Conservation (phyloP, 2,113 vertebrate genomes). For the Scatophagus argus region DNA sequence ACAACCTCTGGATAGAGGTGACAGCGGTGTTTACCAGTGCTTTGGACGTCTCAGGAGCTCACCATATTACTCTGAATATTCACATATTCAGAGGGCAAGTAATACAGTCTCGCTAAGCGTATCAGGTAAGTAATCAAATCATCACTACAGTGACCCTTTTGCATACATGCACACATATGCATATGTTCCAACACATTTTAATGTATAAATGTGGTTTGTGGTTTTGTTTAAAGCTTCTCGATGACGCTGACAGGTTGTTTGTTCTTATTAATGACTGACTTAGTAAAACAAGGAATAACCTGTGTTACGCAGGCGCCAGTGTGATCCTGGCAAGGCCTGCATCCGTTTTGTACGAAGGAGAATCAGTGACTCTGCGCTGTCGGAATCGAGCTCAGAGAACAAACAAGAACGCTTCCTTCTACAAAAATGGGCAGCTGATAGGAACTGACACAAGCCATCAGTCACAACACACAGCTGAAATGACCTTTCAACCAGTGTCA, state of each 20-base stretch:
- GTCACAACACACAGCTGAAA: neutral
- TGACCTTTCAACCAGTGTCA: neutral
- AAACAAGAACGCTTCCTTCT: neutral
- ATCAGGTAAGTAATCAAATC: neutral
- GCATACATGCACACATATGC: too few relatives aligned
- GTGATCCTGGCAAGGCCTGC: slow-evolving; percentile 6
- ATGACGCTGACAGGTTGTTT: too few relatives aligned
- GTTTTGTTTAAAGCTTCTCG: too few relatives aligned
- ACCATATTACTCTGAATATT: accelerated
- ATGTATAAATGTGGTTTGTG: too few relatives aligned
- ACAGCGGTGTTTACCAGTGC: neutral
- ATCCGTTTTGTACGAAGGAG: slow-evolving; percentile 1
- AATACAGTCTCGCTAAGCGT: neutral
- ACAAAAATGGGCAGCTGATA: neutral
- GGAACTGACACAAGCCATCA: neutral
- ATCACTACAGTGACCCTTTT: neutral
- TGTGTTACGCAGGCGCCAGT: neutral
- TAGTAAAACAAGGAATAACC: too few relatives aligned
- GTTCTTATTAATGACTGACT: too few relatives aligned
- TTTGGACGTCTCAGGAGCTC: neutral
- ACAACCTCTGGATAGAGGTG: accelerated
- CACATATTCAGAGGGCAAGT: too few relatives aligned
- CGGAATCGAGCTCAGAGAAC: neutral
- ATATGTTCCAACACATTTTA: too few relatives aligned
- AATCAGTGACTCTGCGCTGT: slow-evolving; percentile 16